These are phyloP conservation scores for Sebastes schlegelii DNA, from an alignment of 2,113 vertebrate species.

Conservation along the genomic window DNA sequence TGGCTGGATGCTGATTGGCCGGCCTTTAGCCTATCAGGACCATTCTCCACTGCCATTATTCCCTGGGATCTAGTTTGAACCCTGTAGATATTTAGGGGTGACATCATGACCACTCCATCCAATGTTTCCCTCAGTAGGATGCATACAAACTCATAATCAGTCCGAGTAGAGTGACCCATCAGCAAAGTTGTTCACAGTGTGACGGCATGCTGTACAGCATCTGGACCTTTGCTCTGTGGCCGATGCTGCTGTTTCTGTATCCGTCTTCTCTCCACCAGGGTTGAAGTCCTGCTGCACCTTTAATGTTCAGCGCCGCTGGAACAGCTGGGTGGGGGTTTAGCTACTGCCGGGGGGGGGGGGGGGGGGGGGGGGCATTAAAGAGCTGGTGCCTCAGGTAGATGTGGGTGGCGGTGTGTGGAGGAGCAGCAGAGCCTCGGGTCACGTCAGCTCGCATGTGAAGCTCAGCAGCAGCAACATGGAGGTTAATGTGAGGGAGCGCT, in stretches of 20 bases:
- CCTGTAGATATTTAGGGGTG: not conserved
- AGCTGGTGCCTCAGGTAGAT: conserved; percentile 1
- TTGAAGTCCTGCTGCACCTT: not conserved
- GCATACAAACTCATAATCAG: not conserved
- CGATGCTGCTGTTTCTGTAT: not conserved
- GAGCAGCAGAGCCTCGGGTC: conserved; percentile 27
- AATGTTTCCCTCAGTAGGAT: not conserved
- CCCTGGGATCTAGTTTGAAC: not conserved
- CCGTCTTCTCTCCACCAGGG: not conserved
- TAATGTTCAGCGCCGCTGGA: not conserved
- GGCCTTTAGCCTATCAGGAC: not conserved
- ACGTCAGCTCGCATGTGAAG: conserved; percentile 51
- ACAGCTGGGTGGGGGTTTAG: conserved; percentile 2
- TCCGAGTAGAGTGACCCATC: not conserved
- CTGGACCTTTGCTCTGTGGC: not conserved
- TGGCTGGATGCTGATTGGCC: not conserved
- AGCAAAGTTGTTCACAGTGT: not conserved
- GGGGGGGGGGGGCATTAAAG: not conserved
- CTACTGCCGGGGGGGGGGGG: not conserved
- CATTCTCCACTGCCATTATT: not conserved
- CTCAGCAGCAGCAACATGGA: conserved; percentile 46
- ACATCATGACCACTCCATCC: not conserved
- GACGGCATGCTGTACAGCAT: not conserved
- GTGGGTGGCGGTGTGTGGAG: not conserved
- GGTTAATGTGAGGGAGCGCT: not conserved